A percentile compares a stretch with the other conserved stretches of the same genome.
Conservation (phyloP, 2,113 vertebrate species). For the Rhodinocichla rosea region DNA sequence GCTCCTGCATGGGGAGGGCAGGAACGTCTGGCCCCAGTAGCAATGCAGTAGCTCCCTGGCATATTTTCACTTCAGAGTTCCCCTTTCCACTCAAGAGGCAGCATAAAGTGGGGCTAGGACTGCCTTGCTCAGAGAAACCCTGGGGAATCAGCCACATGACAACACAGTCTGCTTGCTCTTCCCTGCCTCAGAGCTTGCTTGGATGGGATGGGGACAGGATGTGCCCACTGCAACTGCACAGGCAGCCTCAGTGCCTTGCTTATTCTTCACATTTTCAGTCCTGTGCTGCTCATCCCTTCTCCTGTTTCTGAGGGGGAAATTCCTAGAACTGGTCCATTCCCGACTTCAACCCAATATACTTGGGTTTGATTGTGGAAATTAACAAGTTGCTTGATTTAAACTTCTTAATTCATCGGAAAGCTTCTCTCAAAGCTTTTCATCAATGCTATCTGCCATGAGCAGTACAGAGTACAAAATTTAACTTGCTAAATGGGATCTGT, state of each 20-base stretch:
- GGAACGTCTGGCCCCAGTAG: fast-evolving
- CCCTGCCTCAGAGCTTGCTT: not conserved
- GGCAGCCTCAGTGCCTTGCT: not conserved
- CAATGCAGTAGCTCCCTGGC: not conserved
- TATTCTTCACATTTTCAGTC: not conserved
- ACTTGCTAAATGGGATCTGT: not conserved
- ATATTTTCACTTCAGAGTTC: not conserved
- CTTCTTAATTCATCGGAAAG: not conserved
- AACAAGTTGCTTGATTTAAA: not conserved
- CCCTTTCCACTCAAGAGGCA: not conserved
- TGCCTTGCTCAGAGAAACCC: not conserved
- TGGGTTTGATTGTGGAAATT: not conserved
- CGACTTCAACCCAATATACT: not conserved
- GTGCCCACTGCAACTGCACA: fast-evolving
- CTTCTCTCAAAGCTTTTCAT: not conserved
- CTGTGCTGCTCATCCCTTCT: not conserved
- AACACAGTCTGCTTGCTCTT: fast-evolving
- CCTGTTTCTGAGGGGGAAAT: not conserved
- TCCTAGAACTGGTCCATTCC: not conserved
- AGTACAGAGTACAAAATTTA: not conserved
- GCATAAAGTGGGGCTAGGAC: not conserved
- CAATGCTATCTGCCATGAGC: not conserved
- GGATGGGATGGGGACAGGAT: not conserved
- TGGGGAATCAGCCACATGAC: not conserved
- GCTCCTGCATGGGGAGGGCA: not conserved